A percentile compares a stretch with the other conserved stretches of the same genome.
These are phyloP conservation scores for Isichthys henryi DNA, from an alignment of 2,113 vertebrate genomes.

Conservation along the genomic window DNA sequence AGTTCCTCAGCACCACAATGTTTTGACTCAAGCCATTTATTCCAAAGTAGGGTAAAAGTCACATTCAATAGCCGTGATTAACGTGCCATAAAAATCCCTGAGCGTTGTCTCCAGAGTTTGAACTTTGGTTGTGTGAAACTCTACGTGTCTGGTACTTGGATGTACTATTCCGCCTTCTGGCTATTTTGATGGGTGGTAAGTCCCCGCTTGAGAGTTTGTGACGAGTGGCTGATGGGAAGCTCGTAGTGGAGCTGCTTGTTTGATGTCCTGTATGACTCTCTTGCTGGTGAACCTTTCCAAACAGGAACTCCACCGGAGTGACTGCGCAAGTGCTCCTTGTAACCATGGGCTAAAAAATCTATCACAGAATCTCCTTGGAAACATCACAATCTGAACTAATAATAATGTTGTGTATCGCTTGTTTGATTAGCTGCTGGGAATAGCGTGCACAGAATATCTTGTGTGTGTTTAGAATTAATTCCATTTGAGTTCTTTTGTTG, in stretches of 20 bases:
- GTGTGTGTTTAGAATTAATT: conserved; percentile 18
- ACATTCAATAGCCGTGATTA: not conserved
- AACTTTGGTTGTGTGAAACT: conserved; percentile 37
- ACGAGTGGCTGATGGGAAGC: not conserved
- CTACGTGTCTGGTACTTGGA: conserved; percentile 11
- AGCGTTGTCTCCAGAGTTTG: conserved; percentile 17
- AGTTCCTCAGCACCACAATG: not conserved
- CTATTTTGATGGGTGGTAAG: not conserved
- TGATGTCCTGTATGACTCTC: not conserved
- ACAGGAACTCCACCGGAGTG: not conserved
- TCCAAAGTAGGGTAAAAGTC: not conserved
- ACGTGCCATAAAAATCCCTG: not conserved
- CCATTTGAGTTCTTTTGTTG: not conserved
- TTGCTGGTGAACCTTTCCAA: not conserved
- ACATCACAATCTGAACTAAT: conserved; percentile 25
- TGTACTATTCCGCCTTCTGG: not conserved
- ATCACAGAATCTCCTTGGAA: conserved; percentile 26
- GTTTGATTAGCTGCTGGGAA: conserved; percentile 34
- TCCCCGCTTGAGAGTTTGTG: not conserved
- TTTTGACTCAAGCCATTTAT: not conserved
- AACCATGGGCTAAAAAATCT: not conserved
- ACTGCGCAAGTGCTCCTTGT: not conserved
- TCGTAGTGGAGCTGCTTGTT: not conserved
- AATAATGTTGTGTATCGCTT: conserved; percentile 43
- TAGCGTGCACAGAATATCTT: conserved; percentile 33